Base-by-base conservation (phyloP, 2,888 invertebrate species). In the Nesidiocoris tenuis region DNA sequence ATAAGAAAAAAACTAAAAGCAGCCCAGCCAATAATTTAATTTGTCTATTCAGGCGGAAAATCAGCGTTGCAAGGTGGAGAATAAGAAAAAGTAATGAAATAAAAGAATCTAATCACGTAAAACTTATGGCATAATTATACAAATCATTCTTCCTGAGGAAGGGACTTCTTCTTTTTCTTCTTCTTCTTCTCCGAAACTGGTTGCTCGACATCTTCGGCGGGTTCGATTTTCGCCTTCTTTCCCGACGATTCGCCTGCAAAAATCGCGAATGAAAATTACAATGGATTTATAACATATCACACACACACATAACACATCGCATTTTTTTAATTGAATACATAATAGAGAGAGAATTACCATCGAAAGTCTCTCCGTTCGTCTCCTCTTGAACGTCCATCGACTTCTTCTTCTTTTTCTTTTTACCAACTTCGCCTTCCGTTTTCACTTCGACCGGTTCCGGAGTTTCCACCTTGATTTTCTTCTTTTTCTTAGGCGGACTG, bases 321-420 rank as follows among this genome's bases (percentile, higher is more conserved):
- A n/a, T n/a, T n/a, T n/a, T n/a, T n/a, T n/a, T n/a, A n/a, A n/a
- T n/a, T n/a, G n/a, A n/a, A n/a, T n/a, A n/a, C n/a, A n/a, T n/a
- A n/a, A n/a, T n/a, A n/a, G n/a, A n/a, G n/a, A n/a, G n/a, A n/a
- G n/a, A n/a, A n/a, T n/a, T n/a, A n/a, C n/a, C n/a, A n/a, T n/a
- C n/a, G n/a, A 39, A 39, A 39, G 12, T 7, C 39, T 39, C 71
- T 17, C 19, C 23, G 22, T 23, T 79, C 65, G 79, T 74, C 79
- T 80, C 79, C 66, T 77, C 64, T 77, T 79, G 61, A 65, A 79
- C 78, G 77, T 79, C 79, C 72, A 79, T 77, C 24, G 76, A 79
- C 77, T 79, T 81, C 79, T 77, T 79, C 79, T 80, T 81, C 67
- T 79, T 79, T 76, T 80, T 80, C 78, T 81, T 80, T 56, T 74